These are phyloP conservation scores for Malurus melanocephalus DNA, from an alignment of 2,113 vertebrate species.

Conservation along the genomic window DNA sequence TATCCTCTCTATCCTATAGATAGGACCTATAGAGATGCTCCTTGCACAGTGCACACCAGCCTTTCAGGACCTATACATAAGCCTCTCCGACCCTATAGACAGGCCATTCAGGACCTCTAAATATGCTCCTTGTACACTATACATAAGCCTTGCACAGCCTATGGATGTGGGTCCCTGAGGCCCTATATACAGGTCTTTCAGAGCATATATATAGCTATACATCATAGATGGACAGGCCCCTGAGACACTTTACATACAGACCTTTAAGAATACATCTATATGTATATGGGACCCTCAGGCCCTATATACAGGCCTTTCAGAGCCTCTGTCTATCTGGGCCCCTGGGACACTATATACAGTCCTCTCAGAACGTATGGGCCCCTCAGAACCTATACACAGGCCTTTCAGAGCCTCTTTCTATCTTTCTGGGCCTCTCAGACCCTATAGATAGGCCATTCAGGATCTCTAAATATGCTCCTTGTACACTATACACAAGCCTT, in stretches of 20 bases:
- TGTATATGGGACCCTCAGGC: background rate
- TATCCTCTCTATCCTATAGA: no score
- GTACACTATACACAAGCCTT: background rate
- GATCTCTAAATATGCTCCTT: background rate
- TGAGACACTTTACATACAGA: background rate
- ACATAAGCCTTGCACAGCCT: background rate
- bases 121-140: background rate
- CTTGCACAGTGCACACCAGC: background rate
- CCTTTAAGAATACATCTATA: no score
- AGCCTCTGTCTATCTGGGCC: background rate
- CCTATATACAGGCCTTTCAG: background rate
- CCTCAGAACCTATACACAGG: background rate
- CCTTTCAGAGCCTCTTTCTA: no score
- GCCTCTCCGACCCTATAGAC: background rate
- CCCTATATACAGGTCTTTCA: background rate
- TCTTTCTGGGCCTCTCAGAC: background rate
- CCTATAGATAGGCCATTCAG: background rate
- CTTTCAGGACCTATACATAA: background rate
- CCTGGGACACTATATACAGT: background rate
- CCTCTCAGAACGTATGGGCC: background rate
- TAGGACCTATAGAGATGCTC: background rate
- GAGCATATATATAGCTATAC: no score
- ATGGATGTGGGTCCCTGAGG: background rate
- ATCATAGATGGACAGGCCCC: background rate
- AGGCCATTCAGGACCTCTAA: background rate